Evolutionary conservation across 2,888 invertebrate genomes (phyloP).

Genomic region (Lepidonotus clava): DNA sequence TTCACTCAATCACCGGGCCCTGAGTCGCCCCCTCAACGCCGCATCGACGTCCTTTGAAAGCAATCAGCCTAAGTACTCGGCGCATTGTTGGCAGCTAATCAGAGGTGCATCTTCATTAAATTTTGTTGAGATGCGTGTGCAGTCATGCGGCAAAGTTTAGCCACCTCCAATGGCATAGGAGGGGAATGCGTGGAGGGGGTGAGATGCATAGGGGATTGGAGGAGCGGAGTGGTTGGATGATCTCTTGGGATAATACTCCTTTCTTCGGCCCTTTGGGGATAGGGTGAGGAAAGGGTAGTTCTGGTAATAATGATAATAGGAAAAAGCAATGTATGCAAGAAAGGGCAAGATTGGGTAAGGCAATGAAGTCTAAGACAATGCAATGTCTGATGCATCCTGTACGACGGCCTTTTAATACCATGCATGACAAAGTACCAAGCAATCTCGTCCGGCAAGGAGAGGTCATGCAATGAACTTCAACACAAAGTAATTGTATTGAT

Average conservation of each 20-base stretch:
- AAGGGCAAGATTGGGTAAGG: no score
- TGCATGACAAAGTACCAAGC: no score
- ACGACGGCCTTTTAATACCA: no score
- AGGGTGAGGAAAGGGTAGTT: no score
- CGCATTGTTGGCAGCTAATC: conserved; percentile 52
- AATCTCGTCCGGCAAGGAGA: no score
- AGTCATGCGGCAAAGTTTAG: background rate
- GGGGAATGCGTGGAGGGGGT: background rate
- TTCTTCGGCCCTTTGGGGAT: no score
- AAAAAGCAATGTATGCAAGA: no score
- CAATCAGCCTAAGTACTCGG: conserved; percentile 28
- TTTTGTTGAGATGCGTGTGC: conserved; percentile 28
- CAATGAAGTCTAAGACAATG: no score
- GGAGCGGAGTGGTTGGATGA: background rate
- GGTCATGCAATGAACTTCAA: no score
- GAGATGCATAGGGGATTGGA: background rate
- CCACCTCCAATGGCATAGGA: background rate
- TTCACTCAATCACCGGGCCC: conserved; percentile 39
- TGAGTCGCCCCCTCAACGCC: background rate
- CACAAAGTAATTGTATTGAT: no score
- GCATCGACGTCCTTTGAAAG: background rate
- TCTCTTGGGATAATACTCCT: background rate
- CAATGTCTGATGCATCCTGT: no score
- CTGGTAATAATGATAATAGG: no score
- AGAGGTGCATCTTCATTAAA: conserved; percentile 48